These are phyloP conservation scores for Pseudococcus jackbeardsleyi DNA, from an alignment of 2,888 invertebrate species.

Conservation along the genomic window DNA sequence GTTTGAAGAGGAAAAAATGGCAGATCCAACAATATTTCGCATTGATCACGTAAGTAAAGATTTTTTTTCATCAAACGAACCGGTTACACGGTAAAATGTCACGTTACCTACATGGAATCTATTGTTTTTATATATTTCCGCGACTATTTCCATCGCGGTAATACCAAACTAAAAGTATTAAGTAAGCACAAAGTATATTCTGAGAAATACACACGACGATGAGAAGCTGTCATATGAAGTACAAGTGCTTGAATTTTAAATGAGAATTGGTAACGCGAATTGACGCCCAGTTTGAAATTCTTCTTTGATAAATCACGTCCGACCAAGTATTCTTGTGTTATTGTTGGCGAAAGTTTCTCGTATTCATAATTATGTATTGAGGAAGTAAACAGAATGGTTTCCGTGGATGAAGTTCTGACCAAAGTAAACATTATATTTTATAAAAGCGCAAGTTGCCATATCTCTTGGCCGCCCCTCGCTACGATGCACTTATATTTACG, in stretches of 20 bases:
- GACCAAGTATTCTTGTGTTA: neutral
- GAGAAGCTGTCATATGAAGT: neutral
- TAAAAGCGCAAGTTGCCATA: neutral
- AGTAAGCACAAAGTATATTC: slow-evolving; percentile 19
- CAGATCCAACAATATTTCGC: neutral
- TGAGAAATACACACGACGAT: slow-evolving; percentile 22
- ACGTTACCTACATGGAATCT: neutral
- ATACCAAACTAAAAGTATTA: neutral
- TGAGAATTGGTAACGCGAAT: slow-evolving; percentile 35
- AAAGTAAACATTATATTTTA: slow-evolving; percentile 17
- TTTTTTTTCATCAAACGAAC: neutral
- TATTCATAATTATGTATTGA: slow-evolving; percentile 25
- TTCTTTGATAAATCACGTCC: slow-evolving; percentile 39
- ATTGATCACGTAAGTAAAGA: slow-evolving; percentile 8
- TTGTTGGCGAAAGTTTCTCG: slow-evolving; percentile 35
- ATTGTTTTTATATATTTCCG: neutral
- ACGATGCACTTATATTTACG: neutral
- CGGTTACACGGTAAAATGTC: slow-evolving; percentile 21
- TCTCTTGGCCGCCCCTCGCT: neutral
- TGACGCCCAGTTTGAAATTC: neutral
- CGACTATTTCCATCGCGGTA: neutral
- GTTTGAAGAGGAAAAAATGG: neutral
- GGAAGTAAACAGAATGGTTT: slow-evolving; percentile 23
- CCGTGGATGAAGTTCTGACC: neutral
- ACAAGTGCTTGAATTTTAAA: slow-evolving; percentile 27